Conservation (phyloP, 2,888 invertebrate genomes). For the Microchrysa polita region DNA sequence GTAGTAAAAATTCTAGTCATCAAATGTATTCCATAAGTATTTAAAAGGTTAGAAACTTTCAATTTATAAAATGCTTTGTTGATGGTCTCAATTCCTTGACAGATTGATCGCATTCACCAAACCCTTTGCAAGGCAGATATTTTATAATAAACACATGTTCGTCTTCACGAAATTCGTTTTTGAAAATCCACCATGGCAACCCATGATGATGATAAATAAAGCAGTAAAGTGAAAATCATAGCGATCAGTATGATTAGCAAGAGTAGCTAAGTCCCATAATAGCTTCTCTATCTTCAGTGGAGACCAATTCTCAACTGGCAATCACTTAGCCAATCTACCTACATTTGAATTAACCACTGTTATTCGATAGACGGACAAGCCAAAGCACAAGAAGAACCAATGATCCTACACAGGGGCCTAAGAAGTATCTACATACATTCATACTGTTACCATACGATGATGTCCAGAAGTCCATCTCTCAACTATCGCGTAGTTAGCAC, state of each 20-base stretch:
- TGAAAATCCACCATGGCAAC: too few relatives aligned
- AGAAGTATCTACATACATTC: background rate
- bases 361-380: background rate
- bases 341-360: background rate
- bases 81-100: too few relatives aligned
- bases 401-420: background rate
- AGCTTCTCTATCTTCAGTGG: background rate
- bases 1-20: too few relatives aligned
- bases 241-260: constrained; percentile 23
- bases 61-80: too few relatives aligned
- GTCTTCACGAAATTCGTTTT: too few relatives aligned
- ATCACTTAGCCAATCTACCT: constrained; percentile 2
- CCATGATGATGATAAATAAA: background rate
- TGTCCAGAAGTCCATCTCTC: constrained; percentile 4
- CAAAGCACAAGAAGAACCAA: background rate
- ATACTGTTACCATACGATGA: background rate
- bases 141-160: too few relatives aligned
- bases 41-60: too few relatives aligned
- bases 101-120: too few relatives aligned
- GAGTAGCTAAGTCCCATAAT: constrained; percentile 16
- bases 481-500: constrained; percentile 2
- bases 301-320: background rate
- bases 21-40: too few relatives aligned
- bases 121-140: too few relatives aligned
- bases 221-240: background rate